Evolutionary conservation across 2,113 vertebrate species (phyloP).

Genomic region (Poicephalus gulielmi): DNA sequence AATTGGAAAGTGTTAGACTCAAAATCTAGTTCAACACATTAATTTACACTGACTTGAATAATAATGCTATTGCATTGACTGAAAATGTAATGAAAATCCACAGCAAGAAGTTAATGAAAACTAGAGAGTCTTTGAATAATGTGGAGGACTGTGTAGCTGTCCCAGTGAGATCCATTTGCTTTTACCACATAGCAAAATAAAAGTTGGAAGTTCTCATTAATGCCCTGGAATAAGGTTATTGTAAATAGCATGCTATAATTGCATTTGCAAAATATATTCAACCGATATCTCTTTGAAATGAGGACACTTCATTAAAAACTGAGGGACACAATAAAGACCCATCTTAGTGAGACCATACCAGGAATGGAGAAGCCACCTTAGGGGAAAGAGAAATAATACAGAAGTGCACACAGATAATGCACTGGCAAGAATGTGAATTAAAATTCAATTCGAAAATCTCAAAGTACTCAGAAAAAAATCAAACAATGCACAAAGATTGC

Average conservation of each 20-base stretch:
- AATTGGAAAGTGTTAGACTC: neutral
- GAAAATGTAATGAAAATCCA: conserved; percentile 22
- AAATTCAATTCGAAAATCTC: neutral
- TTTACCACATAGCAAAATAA: neutral
- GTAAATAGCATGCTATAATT: conserved; percentile 9
- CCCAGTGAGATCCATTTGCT: neutral
- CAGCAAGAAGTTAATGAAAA: conserved; percentile 42
- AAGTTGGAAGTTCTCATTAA: neutral
- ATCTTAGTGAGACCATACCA: neutral
- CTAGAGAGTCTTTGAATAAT: neutral
- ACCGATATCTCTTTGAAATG: neutral
- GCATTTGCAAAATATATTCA: neutral
- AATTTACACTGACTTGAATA: neutral
- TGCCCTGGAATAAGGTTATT: neutral
- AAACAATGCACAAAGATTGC: neutral
- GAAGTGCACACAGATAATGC: neutral
- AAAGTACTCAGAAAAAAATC: neutral
- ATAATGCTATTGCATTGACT: neutral
- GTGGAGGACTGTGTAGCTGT: neutral
- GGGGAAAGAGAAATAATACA: neutral
- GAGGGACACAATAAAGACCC: neutral
- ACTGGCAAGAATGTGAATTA: neutral
- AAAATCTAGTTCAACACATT: neutral
- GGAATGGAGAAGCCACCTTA: neutral
- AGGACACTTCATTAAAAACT: neutral